Percentiles rank a stretch among this genome's conserved stretches.
Conservation (phyloP, 2,113 vertebrate species). For the Felis chaus region DNA sequence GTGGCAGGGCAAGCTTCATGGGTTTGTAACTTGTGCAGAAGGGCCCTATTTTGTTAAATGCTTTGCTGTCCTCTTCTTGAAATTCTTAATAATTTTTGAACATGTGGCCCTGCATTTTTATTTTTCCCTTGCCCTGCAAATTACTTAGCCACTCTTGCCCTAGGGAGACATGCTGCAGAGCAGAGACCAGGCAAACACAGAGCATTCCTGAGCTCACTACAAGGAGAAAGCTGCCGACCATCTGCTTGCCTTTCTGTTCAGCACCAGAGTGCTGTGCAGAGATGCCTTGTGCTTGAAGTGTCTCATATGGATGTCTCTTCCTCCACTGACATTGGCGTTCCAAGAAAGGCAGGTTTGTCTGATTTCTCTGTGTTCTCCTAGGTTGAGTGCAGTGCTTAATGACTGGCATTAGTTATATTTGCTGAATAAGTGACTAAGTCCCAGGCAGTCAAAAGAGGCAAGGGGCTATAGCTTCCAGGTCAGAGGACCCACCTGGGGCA, state of each 20-base stretch:
- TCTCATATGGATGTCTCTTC: neutral
- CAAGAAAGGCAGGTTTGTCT: neutral
- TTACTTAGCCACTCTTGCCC: neutral
- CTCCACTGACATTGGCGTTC: neutral
- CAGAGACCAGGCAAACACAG: neutral
- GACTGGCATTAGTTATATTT: neutral
- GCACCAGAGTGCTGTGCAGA: neutral
- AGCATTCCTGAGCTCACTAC: neutral
- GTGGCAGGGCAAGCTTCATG: neutral
- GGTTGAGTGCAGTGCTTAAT: neutral
- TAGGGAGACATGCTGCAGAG: neutral
- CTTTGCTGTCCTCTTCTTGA: neutral
- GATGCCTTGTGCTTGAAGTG: neutral
- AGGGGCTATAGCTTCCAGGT: neutral
- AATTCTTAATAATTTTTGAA: conserved; percentile 13
- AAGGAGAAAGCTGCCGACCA: neutral
- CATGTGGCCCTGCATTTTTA: neutral
- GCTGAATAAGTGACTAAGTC: neutral
- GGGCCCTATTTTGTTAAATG: neutral
- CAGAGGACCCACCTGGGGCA: neutral
- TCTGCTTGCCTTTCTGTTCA: neutral
- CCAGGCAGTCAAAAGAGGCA: neutral
- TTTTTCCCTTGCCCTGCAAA: neutral
- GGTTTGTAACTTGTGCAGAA: neutral
- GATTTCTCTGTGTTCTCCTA: neutral